These are phyloP conservation scores for Isurus oxyrinchus DNA, from an alignment of 2,113 vertebrate species.

Conservation along the genomic window DNA sequence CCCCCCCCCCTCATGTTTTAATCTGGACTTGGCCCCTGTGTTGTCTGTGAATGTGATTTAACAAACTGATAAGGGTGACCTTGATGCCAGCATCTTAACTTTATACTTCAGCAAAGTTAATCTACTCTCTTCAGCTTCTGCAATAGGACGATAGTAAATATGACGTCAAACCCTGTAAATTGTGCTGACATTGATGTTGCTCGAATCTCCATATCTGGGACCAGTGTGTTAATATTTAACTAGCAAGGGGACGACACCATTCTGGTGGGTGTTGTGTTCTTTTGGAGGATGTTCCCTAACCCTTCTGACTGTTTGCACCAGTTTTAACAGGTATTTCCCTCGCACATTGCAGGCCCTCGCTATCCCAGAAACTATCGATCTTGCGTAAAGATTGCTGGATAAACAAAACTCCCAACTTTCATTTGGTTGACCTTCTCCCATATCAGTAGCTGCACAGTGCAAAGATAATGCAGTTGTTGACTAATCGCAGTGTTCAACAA, in stretches of 20 bases:
- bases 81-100: neutral
- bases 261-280: neutral
- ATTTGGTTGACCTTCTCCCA: neutral
- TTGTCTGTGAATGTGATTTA: neutral
- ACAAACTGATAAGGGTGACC: neutral
- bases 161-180: too few species aligned
- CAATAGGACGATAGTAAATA: neutral
- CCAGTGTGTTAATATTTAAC: neutral
- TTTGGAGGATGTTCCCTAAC: neutral
- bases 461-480: neutral
- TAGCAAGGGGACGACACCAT: neutral
- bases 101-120: neutral
- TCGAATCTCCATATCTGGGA: neutral
- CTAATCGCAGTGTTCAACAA: neutral
- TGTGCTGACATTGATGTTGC: neutral
- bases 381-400: neutral
- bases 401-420: neutral
- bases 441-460: rapidly evolving
- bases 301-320: neutral
- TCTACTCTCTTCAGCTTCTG: neutral
- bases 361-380: neutral
- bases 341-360: neutral
- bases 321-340: neutral
- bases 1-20: neutral
- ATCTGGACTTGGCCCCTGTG: neutral